Conservation (phyloP, 92 coral and sea anemone species). For the Parazoanthus darwini region DNA sequence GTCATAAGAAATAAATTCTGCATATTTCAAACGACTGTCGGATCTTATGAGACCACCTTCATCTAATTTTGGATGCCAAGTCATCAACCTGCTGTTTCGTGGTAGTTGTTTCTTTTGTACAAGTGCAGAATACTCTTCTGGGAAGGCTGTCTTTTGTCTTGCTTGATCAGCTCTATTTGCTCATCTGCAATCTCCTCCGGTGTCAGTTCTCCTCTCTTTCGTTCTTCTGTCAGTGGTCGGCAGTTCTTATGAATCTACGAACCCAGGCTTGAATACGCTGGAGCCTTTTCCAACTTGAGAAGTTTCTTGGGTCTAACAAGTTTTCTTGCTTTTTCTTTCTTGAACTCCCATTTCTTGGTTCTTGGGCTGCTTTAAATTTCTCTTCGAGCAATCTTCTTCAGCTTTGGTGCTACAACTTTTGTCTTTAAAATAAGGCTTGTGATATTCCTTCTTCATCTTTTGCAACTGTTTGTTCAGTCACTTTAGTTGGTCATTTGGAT, state of each 20-base stretch:
- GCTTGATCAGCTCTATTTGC: neutral
- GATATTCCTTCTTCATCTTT: no score
- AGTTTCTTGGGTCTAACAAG: no score
- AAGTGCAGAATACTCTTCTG: neutral
- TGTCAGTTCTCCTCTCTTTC: neutral
- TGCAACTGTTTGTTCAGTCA: no score
- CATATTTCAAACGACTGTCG: constrained; percentile 41
- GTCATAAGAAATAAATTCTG: constrained; percentile 38
- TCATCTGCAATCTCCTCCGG: no score
- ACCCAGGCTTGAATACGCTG: constrained; percentile 7
- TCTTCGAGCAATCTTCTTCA: no score
- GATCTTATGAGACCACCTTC: neutral
- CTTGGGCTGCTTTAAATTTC: no score
- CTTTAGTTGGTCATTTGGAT: constrained; percentile 39
- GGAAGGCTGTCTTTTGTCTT: neutral
- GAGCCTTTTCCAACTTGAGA: no score
- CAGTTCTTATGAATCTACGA: constrained; percentile 36
- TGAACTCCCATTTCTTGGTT: no score
- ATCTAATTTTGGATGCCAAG: neutral
- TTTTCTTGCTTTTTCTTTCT: no score
- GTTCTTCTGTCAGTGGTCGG: neutral
- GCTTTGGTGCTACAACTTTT: no score
- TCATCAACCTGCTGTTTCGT: neutral
- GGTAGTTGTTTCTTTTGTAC: neutral
- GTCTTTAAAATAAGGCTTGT: no score